phyloP scores from a whole-genome alignment of 2,888 invertebrate genomes.

The Amphimallon solstitiale region DNA sequence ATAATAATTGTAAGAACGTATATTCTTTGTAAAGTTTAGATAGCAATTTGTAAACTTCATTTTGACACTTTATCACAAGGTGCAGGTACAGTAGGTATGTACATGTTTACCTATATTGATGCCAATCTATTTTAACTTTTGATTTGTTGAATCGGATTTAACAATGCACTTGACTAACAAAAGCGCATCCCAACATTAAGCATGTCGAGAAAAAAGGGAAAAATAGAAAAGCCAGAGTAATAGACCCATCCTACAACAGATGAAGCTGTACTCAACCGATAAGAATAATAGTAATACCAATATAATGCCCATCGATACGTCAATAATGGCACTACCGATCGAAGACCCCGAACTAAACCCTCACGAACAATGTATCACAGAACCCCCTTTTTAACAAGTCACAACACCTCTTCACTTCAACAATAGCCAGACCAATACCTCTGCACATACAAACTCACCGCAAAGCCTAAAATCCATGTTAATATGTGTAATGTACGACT shows the following conservation, averaged over 20 bases:
- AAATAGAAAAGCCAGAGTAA: slow-evolving; percentile 27
- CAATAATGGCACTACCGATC: slow-evolving; percentile 52
- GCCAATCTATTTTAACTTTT: slow-evolving; percentile 43
- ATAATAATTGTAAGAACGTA: too few relatives aligned
- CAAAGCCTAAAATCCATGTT: slow-evolving; percentile 59
- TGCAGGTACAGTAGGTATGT: too few relatives aligned
- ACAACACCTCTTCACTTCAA: slow-evolving; percentile 60
- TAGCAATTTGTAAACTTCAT: too few relatives aligned
- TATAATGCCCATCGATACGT: slow-evolving; percentile 53
- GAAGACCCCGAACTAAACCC: slow-evolving; percentile 33
- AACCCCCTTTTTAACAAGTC: slow-evolving; percentile 55
- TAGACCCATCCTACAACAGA: slow-evolving; percentile 37
- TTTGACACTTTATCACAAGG: too few relatives aligned
- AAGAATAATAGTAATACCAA: slow-evolving; percentile 32
- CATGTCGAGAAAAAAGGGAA: slow-evolving; percentile 15
- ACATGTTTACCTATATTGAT: too few relatives aligned
- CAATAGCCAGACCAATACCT: slow-evolving; percentile 51
- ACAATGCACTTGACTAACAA: slow-evolving; percentile 51
- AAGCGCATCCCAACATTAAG: slow-evolving; percentile 46
- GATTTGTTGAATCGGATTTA: slow-evolving; percentile 48
- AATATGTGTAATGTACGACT: slow-evolving; percentile 57
- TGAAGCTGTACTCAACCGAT: slow-evolving; percentile 34
- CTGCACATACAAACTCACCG: slow-evolving; percentile 55
- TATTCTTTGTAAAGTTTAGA: too few relatives aligned
- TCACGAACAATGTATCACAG: slow-evolving; percentile 51